These are phyloP conservation scores for Callithrix jacchus DNA, from an alignment of 2,113 vertebrate genomes.

Conservation along the genomic window DNA sequence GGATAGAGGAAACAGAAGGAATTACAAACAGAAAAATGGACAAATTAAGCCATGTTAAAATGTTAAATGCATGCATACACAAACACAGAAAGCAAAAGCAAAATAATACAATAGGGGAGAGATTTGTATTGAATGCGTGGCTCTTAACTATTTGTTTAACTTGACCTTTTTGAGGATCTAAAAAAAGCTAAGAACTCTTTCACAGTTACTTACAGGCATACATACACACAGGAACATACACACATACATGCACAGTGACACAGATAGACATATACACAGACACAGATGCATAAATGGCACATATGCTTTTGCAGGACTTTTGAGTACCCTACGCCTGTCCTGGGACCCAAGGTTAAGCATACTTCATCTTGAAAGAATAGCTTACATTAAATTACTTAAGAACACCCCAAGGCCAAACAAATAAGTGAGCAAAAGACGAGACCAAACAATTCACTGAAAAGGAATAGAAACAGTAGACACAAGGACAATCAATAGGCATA, in stretches of 20 bases:
- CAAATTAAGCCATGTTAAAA: background rate
- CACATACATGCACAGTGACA: background rate
- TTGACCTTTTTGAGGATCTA: background rate
- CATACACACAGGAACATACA: background rate
- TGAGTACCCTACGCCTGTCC: background rate
- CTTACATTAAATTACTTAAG: background rate
- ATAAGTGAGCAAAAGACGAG: background rate
- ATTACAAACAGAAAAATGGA: background rate
- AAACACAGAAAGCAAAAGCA: background rate
- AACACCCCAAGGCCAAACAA: background rate
- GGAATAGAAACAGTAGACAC: conserved; percentile 5
- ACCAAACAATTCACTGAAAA: background rate
- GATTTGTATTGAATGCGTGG: background rate
- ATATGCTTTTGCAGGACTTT: background rate
- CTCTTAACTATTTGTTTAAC: background rate
- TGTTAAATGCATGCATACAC: background rate
- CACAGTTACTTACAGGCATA: background rate
- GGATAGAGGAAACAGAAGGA: background rate
- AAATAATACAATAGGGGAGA: background rate
- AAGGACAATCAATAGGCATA: conserved; percentile 28
- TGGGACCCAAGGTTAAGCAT: background rate
- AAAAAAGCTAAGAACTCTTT: background rate
- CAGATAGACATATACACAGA: background rate
- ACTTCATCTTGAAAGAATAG: background rate
- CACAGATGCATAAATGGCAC: background rate